A percentile compares a stretch with the other conserved stretches of the same genome.
Conservation (phyloP, 2,888 invertebrate genomes). For the Lacanobia oleracea region DNA sequence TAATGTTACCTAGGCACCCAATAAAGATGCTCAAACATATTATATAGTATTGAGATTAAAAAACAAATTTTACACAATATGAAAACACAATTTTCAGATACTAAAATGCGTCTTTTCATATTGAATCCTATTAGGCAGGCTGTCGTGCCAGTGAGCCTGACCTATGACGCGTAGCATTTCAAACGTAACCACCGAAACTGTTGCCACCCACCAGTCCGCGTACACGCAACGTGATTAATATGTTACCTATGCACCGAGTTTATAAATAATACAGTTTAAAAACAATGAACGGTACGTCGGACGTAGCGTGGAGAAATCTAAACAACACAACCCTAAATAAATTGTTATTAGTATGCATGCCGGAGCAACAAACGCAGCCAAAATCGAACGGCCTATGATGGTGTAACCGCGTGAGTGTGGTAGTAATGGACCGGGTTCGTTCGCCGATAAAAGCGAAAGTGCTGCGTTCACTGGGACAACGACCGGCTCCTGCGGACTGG, state of each 20-base stretch:
- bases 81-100: not conserved
- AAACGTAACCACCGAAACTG: slow-evolving; percentile 38
- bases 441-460: slow-evolving; percentile 90
- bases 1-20: too few species aligned
- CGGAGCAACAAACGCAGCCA: slow-evolving; percentile 83
- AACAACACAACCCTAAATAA: slow-evolving; percentile 83
- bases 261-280: slow-evolving; percentile 69
- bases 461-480: slow-evolving; percentile 89
- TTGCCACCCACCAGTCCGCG: slow-evolving; percentile 51
- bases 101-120: not conserved
- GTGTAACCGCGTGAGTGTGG: slow-evolving; percentile 87
- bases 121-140: not conserved
- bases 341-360: slow-evolving; percentile 85
- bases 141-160: slow-evolving; percentile 1
- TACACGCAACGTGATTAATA: slow-evolving; percentile 61
- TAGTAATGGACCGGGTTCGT: slow-evolving; percentile 89
- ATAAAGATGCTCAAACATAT: too few species aligned
- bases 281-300: slow-evolving; percentile 69
- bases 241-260: slow-evolving; percentile 62
- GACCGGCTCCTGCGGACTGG: slow-evolving; percentile 86
- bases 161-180: slow-evolving; percentile 11
- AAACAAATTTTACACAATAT: not conserved
- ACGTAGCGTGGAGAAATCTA: slow-evolving; percentile 83
- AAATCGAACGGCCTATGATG: slow-evolving; percentile 82
- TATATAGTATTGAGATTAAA: too few species aligned